Percentiles rank a stretch among this genome's conserved stretches.
Evolutionary conservation across 2,113 vertebrate species (phyloP).

Genomic region (Cinclus cinclus): DNA sequence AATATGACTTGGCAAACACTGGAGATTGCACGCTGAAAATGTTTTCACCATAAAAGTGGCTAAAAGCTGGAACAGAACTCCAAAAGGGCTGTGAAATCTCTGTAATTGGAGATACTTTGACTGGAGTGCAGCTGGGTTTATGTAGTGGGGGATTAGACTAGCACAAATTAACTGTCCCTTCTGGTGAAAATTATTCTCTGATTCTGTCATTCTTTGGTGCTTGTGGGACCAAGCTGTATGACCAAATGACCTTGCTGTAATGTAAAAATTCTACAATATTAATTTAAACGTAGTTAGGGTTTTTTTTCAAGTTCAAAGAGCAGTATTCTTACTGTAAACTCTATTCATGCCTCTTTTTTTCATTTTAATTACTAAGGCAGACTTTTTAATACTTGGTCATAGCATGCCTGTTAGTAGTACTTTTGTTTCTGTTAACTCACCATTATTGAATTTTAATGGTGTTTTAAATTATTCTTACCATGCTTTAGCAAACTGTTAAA

Average conservation of each 20-base stretch:
- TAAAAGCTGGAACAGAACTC: background rate
- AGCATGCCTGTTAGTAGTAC: background rate
- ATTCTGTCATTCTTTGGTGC: background rate
- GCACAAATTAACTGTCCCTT: background rate
- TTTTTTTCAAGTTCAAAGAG: background rate
- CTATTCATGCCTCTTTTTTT: background rate
- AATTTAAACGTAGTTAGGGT: rapidly evolving
- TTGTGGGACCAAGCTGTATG: background rate
- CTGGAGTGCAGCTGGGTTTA: background rate
- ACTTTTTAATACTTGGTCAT: background rate
- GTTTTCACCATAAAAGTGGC: background rate
- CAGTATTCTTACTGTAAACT: background rate
- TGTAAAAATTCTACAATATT: background rate
- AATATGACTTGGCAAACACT: background rate
- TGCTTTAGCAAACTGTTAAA: background rate
- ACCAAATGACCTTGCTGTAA: background rate
- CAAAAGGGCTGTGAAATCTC: background rate
- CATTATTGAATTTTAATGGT: background rate
- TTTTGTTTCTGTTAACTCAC: background rate
- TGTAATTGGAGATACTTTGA: background rate
- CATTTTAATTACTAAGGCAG: background rate
- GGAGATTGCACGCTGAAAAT: background rate
- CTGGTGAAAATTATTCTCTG: background rate
- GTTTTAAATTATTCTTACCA: background rate
- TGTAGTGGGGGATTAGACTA: background rate